A percentile compares a stretch with the other conserved stretches of the same genome.
phyloP scores from a whole-genome alignment of 2,113 vertebrate genomes.

The Pelvicachromis taeniatus region DNA sequence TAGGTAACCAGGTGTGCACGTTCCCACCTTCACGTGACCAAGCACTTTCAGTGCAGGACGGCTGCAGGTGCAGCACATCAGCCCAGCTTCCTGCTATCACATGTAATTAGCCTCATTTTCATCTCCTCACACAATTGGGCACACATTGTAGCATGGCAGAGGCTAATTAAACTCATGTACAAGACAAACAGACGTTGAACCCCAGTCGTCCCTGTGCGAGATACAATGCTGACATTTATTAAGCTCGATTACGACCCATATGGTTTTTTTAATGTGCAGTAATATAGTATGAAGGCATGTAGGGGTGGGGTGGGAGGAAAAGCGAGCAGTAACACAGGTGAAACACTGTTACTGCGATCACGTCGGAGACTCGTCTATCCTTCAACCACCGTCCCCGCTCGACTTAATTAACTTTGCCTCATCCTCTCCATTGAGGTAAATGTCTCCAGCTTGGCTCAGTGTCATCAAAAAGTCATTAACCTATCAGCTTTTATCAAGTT shows the following conservation, averaged over 20 bases:
- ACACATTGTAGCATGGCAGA: neutral
- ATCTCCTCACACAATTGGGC: neutral
- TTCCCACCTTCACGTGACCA: neutral
- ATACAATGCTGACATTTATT: conserved; percentile 6
- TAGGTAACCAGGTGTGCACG: neutral
- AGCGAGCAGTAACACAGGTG: neutral
- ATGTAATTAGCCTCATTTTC: conserved; percentile 11
- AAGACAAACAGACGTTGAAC: conserved; percentile 35
- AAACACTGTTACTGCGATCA: neutral
- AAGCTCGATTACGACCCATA: conserved; percentile 32
- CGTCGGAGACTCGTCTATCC: neutral
- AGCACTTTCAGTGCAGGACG: neutral
- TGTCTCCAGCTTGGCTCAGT: neutral
- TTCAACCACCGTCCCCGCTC: neutral
- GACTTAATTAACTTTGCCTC: conserved; percentile 3
- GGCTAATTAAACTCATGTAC: conserved; percentile 51
- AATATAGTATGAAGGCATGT: conserved; percentile 5
- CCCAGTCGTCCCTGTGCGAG: neutral
- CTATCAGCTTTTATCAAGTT: neutral
- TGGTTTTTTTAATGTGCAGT: conserved; percentile 16
- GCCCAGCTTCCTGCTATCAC: neutral
- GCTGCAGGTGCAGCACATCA: neutral
- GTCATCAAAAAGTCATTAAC: conserved; percentile 21
- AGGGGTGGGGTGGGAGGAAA: neutral
- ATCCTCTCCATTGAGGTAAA: neutral